These are phyloP conservation scores for Sinocyclocheilus rhinocerous DNA, from an alignment of 2,113 vertebrate genomes.

Conservation along the genomic window DNA sequence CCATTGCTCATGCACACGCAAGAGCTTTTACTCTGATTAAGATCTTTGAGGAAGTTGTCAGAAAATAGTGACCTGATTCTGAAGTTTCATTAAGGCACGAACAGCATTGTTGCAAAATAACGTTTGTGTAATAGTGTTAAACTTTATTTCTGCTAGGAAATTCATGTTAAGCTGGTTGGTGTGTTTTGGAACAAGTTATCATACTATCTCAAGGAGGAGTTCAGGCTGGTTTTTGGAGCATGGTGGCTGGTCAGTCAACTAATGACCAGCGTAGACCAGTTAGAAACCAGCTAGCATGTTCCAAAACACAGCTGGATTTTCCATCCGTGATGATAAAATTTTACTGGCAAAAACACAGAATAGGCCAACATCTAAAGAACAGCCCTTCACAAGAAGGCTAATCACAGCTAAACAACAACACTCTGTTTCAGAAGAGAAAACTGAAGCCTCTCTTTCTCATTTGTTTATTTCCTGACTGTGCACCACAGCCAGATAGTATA, in stretches of 20 bases:
- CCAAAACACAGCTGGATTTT: constrained; percentile 7
- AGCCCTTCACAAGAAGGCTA: background rate
- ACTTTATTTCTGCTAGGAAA: background rate
- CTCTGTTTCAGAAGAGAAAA: background rate
- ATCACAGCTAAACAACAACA: background rate
- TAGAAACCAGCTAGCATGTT: background rate
- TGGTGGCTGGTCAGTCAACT: constrained; percentile 2
- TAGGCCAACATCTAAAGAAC: background rate
- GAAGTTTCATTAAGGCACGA: background rate
- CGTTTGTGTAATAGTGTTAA: too few species aligned
- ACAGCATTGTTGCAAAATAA: background rate
- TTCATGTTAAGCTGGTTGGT: too few species aligned
- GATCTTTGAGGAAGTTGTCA: background rate
- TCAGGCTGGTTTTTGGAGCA: background rate
- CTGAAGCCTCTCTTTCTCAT: background rate
- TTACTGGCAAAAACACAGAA: background rate
- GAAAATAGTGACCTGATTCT: background rate
- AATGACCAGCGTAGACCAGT: constrained; percentile 33
- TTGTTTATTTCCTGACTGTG: constrained; percentile 53
- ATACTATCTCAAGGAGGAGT: too few species aligned
- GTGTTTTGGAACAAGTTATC: background rate
- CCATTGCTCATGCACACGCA: constrained; percentile 34
- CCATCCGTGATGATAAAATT: background rate
- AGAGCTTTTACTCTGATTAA: constrained; percentile 55
- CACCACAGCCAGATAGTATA: constrained; percentile 59